Evolutionary conservation across 1,140 invertebrate species (phyloP).

Genomic region (Parapsyche elsis): DNA sequence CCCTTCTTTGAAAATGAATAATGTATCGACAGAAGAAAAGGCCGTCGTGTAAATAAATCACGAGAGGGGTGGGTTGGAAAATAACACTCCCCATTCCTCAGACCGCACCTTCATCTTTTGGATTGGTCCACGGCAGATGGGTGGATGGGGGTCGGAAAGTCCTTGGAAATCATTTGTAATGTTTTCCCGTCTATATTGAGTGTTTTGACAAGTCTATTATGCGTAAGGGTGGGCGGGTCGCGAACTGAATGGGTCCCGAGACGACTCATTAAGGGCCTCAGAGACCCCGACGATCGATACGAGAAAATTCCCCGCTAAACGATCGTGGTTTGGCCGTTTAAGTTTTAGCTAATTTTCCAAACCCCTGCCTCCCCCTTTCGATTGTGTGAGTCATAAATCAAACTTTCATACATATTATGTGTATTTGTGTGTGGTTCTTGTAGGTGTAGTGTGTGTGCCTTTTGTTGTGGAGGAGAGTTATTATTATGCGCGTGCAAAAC

Average conservation of each 20-base stretch:
- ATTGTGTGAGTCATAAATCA: background rate
- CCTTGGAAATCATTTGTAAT: constrained; percentile 36
- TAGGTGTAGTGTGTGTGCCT: no score
- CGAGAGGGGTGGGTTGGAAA: background rate
- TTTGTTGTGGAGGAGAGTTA: background rate
- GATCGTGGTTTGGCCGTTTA: background rate
- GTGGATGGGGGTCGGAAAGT: background rate
- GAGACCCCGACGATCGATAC: background rate
- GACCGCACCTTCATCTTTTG: background rate
- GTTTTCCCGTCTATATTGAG: constrained; percentile 23
- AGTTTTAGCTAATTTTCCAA: constrained; percentile 4
- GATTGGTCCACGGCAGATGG: background rate
- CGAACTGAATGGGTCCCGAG: background rate
- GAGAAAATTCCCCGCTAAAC: background rate
- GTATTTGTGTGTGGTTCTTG: no score
- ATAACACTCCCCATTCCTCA: background rate
- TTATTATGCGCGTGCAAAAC: background rate
- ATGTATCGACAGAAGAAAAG: constrained; percentile 46
- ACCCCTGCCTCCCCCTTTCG: background rate
- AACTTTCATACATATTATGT: background rate
- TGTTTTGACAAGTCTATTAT: constrained; percentile 43
- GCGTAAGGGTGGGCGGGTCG: background rate
- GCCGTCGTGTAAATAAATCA: constrained; percentile 45
- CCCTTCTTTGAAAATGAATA: constrained; percentile 44
- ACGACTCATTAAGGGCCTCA: background rate